Percentiles rank a stretch among this genome's conserved stretches.
These are phyloP conservation scores for Agrypnia vestita DNA, from an alignment of 1,140 invertebrate genomes.

Conservation along the genomic window DNA sequence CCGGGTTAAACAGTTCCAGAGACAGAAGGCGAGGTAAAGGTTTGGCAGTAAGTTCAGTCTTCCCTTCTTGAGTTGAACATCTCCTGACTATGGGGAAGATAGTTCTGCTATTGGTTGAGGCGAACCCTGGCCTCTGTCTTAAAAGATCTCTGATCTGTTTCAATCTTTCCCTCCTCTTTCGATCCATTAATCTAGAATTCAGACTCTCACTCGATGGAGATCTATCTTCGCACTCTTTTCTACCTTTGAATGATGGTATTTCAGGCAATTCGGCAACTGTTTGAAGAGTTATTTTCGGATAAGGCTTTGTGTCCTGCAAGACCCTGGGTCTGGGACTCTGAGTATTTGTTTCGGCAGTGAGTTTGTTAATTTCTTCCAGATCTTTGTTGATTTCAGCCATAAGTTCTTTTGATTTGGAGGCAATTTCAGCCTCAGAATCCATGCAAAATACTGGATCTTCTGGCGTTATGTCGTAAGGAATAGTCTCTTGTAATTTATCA, in stretches of 20 bases:
- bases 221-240: conserved; percentile 63
- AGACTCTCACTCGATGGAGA: conserved; percentile 65
- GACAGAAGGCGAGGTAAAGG: conserved; percentile 82
- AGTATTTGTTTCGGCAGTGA: conserved; percentile 69
- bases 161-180: conserved; percentile 75
- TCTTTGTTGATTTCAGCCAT: conserved; percentile 72
- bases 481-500: conserved; percentile 48
- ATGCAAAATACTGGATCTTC: conserved; percentile 34
- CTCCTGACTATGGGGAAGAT: conserved; percentile 74
- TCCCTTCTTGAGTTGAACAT: conserved; percentile 71
- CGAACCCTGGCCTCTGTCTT: conserved; percentile 73
- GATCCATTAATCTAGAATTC: conserved; percentile 67
- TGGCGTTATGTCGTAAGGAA: conserved; percentile 45
- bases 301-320: conserved; percentile 71
- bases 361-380: conserved; percentile 72
- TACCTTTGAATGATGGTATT: conserved; percentile 74
- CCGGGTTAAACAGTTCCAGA: conserved; percentile 90
- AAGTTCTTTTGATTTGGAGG: conserved; percentile 65
- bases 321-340: conserved; percentile 66
- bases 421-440: conserved; percentile 57
- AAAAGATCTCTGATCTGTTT: conserved; percentile 81
- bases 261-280: conserved; percentile 75
- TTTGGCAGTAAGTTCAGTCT: conserved; percentile 72
- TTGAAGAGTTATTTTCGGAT: conserved; percentile 75
- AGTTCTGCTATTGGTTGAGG: conserved; percentile 61